Evolutionary conservation across 2,113 vertebrate genomes (phyloP).

Genomic region (Ptilonorhynchus violaceus): DNA sequence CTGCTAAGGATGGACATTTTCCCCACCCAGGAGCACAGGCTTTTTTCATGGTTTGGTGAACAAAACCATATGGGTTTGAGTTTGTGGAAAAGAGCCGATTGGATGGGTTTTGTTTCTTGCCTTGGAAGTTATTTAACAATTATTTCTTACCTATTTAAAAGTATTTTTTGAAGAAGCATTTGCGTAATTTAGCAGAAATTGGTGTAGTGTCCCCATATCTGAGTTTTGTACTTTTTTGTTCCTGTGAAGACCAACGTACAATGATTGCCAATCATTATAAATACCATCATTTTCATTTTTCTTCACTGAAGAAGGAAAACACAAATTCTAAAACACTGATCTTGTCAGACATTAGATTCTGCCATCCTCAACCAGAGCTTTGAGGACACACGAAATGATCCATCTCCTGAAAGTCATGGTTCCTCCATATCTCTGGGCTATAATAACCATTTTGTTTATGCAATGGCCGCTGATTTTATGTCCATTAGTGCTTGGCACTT

Average conservation of each 20-base stretch:
- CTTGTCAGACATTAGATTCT: background rate
- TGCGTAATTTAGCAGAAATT: background rate
- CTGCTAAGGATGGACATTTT: background rate
- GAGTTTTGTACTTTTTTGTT: background rate
- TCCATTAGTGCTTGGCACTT: background rate
- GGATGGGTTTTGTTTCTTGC: background rate
- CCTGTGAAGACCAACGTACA: background rate
- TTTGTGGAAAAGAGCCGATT: background rate
- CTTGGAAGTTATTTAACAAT: background rate
- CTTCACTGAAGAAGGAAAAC: background rate
- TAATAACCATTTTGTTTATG: background rate
- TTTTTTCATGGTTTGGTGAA: background rate
- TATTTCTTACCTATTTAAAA: background rate
- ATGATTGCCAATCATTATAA: background rate
- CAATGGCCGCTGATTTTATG: slow-evolving; percentile 21
- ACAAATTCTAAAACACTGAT: background rate
- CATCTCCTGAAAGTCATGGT: background rate
- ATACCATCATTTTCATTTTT: background rate
- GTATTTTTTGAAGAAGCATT: background rate
- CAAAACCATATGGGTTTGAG: background rate
- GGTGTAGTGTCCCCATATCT: background rate
- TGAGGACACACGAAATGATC: background rate
- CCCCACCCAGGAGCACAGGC: background rate
- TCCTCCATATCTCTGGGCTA: slow-evolving; percentile 13
- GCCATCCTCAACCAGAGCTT: background rate